These are phyloP conservation scores for Mionectes olivaceus DNA, from an alignment of 2,797 vertebrate genomes.

Conservation along the genomic window DNA sequence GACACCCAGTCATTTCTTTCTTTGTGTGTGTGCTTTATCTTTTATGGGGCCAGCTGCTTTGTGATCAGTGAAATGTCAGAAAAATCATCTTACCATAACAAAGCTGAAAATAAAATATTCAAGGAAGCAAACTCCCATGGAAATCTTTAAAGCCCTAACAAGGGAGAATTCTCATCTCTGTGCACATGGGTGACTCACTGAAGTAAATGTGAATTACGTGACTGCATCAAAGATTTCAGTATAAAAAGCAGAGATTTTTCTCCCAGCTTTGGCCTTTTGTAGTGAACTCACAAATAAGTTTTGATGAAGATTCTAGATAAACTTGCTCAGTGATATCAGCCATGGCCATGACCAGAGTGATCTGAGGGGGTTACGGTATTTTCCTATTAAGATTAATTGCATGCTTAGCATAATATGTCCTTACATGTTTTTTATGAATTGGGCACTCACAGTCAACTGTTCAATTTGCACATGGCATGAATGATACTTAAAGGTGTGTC, in stretches of 20 bases:
- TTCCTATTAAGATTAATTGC: background rate
- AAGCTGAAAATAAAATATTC: slow-evolving; percentile 74
- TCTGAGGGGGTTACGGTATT: background rate
- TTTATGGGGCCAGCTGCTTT: slow-evolving; percentile 75
- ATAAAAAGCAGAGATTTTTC: slow-evolving; percentile 12
- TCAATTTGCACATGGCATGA: background rate
- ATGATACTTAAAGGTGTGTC: background rate
- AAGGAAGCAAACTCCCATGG: slow-evolving; percentile 68
- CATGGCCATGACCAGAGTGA: background rate
- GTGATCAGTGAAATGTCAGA: slow-evolving; percentile 74
- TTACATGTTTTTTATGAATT: slow-evolving; percentile 21
- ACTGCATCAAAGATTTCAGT: slow-evolving; percentile 26
- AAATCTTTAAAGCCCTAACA: slow-evolving; percentile 68
- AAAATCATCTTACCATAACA: slow-evolving; percentile 71
- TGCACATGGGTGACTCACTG: slow-evolving; percentile 45
- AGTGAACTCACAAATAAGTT: slow-evolving; percentile 29
- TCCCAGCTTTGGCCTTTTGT: slow-evolving; percentile 3
- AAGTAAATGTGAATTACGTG: slow-evolving; percentile 45
- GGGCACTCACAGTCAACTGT: background rate
- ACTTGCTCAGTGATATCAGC: background rate
- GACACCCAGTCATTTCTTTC: slow-evolving; percentile 63
- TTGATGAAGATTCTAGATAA: slow-evolving; percentile 9
- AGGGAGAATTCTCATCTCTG: slow-evolving; percentile 53
- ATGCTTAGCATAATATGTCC: background rate
- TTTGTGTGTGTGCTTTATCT: slow-evolving; percentile 54